These are phyloP conservation scores for Tragelaphus strepsiceros DNA, from an alignment of 2,113 vertebrate species.

Conservation along the genomic window DNA sequence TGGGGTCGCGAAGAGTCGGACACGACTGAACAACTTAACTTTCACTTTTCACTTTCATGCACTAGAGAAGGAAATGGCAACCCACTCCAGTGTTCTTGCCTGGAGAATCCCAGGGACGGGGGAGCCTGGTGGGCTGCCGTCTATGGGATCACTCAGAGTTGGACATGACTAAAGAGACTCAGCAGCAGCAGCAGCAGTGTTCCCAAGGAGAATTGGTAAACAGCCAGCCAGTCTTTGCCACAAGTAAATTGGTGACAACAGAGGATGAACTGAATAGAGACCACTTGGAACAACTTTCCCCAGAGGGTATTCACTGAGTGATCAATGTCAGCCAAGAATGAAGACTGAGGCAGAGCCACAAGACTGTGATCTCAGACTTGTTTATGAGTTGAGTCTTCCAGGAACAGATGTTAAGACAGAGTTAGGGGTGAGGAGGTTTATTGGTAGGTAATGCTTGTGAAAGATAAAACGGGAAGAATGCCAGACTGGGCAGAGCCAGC, in stretches of 20 bases:
- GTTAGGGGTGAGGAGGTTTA: neutral
- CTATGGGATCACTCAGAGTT: too few species aligned
- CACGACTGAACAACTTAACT: too few species aligned
- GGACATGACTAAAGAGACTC: too few species aligned
- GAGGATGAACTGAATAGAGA: neutral
- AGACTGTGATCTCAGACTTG: neutral
- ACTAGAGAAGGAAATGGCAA: too few species aligned
- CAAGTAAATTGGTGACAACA: neutral
- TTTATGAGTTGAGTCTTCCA: neutral
- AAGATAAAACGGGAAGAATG: neutral
- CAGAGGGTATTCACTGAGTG: neutral
- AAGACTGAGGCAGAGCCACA: neutral
- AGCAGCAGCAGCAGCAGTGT: neutral
- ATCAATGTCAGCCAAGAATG: neutral
- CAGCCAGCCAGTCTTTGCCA: neutral
- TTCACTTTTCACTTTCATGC: too few species aligned
- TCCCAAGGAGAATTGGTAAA: neutral
- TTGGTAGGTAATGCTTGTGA: neutral
- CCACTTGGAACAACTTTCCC: neutral
- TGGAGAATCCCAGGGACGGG: too few species aligned
- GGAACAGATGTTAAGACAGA: neutral
- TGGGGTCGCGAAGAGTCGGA: too few species aligned
- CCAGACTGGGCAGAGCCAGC: neutral
- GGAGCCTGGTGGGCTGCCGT: too few species aligned
- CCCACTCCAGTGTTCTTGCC: too few species aligned